Conservation (phyloP, 2,888 invertebrate genomes). For the Thumatha senex region DNA sequence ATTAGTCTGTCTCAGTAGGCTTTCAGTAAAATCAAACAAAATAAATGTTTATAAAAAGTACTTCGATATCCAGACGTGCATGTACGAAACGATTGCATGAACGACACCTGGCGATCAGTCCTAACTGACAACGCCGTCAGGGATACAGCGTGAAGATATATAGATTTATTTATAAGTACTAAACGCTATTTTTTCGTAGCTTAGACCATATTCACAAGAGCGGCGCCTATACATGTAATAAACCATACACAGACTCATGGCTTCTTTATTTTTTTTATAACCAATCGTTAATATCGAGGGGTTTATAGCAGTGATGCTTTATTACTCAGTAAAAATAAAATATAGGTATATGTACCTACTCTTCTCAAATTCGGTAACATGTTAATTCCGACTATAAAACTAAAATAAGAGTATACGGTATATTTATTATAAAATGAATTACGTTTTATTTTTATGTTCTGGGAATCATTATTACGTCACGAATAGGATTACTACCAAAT, state of each 20-base stretch:
- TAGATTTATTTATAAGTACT: background rate
- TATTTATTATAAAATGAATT: constrained; percentile 32
- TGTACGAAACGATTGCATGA: no score
- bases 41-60: no score
- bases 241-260: constrained; percentile 63
- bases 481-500: background rate
- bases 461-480: constrained; percentile 5
- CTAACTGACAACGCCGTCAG: no score
- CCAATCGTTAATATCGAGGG: constrained; percentile 76
- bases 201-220: constrained; percentile 29
- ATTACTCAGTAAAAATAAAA: constrained; percentile 59
- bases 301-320: constrained; percentile 73
- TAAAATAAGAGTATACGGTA: constrained; percentile 41
- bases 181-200: constrained; percentile 4
- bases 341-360: constrained; percentile 27
- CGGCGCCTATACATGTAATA: constrained; percentile 73
- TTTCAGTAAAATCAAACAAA: no score
- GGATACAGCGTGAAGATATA: no score
- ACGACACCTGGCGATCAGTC: no score
- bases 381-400: constrained; percentile 75
- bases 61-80: no score
- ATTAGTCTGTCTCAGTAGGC: no score
- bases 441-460: constrained; percentile 24
- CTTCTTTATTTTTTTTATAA: constrained; percentile 75
- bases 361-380: constrained; percentile 67